A percentile compares a stretch with the other conserved stretches of the same genome.
Evolutionary conservation across 2,113 vertebrate genomes (phyloP).

Genomic region (Vicugna pacos): DNA sequence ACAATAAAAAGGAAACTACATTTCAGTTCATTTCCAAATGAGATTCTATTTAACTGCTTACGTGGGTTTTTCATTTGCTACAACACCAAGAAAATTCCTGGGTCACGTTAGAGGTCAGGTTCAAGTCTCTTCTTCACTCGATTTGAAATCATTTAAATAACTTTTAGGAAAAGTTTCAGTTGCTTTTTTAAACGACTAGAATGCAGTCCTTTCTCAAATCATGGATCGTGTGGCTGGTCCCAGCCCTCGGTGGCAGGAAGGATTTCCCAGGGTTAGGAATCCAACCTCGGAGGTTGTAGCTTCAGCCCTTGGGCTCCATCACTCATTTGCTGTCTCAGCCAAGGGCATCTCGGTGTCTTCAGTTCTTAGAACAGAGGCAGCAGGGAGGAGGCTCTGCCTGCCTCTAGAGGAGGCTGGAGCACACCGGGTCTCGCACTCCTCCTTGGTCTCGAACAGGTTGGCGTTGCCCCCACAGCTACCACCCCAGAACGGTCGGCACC

Average conservation of each 20-base stretch:
- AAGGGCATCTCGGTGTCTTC: not conserved
- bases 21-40: slow-evolving; percentile 13
- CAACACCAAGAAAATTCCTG: not conserved
- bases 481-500: slow-evolving; percentile 91
- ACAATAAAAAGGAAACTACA: not conserved
- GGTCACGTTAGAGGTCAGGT: not conserved
- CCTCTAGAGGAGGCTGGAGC: not conserved
- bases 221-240: not conserved
- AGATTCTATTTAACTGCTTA: not conserved
- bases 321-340: not conserved
- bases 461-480: slow-evolving; percentile 91
- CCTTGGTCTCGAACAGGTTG: slow-evolving; percentile 89
- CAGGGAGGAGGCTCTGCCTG: not conserved
- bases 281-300: not conserved
- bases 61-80: not conserved
- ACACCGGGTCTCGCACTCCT: slow-evolving; percentile 87
- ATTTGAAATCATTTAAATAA: not conserved
- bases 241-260: not conserved
- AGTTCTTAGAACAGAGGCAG: too few relatives aligned
- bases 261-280: not conserved
- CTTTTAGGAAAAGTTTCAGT: not conserved
- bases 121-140: not conserved
- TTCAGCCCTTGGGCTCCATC: not conserved
- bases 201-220: not conserved
- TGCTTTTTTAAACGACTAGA: not conserved